Base-by-base conservation (phyloP, 1,140 invertebrate genomes). In the Eueides isabella region DNA sequence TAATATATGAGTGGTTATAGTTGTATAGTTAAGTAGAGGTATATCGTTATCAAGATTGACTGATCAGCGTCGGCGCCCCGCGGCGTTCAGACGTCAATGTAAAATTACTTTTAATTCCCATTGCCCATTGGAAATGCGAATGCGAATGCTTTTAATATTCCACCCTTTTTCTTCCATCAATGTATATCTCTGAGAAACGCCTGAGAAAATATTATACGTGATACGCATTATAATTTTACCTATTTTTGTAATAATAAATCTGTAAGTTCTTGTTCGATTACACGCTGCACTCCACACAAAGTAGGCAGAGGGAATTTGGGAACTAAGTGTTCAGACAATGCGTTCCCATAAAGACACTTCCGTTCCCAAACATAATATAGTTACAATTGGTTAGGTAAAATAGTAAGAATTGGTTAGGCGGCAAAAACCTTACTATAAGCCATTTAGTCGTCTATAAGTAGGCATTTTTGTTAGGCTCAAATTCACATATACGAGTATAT, bases 31-130 rank as follows among this genome's bases (percentile, higher is more conserved):
- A 16, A 12, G 35, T 38, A 38, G 35, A 16, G 14, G 35, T 38
- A 44, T 44, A 44, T 44, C 44, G 71, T 19, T 41, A 72, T 72
- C 71, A 67, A 64, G 65, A 72, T 72, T 72, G 71, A 72, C 71
- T 28, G 71, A 72, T 72, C 71, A 72, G 71, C 44, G 33, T 31
- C 41, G 71, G 61, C 48, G 48, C 31, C 23, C 41, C 63, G 71
- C 48, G 69, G 28, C 64, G 33, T 23, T 66, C 23, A 26, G 48
- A 26, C 26, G 48, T 55, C n/a, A 28, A 28, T 67, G 30, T 48
- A 67, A 44, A 68, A 68, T 68, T 55, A 68, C 44, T 41, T 68
- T 68, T 55, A 55, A 64, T 33, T 66, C 41, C 62, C 44, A 28
- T 29, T 16, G 35, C 2, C 35, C 33, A 30, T 48, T 44, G 41